Base-by-base conservation (phyloP, 2,797 vertebrate species). In the Hephaestus fuliginosus region DNA sequence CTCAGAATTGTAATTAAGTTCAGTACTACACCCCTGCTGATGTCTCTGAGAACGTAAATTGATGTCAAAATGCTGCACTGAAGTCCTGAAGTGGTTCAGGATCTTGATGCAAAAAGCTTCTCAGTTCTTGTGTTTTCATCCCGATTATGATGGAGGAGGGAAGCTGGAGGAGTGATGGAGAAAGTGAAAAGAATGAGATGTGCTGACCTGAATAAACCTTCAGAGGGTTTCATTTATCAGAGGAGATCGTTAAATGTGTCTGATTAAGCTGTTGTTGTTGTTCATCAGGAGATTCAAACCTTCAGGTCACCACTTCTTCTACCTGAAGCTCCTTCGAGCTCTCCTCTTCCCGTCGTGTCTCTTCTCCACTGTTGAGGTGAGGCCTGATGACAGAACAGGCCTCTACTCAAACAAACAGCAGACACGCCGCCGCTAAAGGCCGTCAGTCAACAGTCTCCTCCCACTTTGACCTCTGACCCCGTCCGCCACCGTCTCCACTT, bases 381-480 rank as follows among this genome's bases (percentile, higher is more conserved):
- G 69, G 72, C 75, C 61, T 36, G 88, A 87, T 89, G 90, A 88
- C 92, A 93, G 84, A 44, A 58, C 73, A 20, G 70, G 81, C 86
- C 83, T 82, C 76, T 76, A 77, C 83, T 85, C 91, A 91, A 92
- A 92, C 89, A 93, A 90, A 91, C 87, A 84, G 86, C 89, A 93
- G 93, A 91, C 91, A 87, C 76, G 52, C 79, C 62, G 81, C 90
- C 77, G 83, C 88, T 81, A 87, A 84, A 81, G 72, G 64, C 88
- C 8, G 78, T 92, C 92, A 92, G 51, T 93, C 91, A 93, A 63
- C 89, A 75, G 86, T 18, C 86, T 66, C 90, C 88, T 58, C 88
- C 86, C 69, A 66, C 62, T 39, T 3, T 70, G 73, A 89, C 86
- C 89, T 46, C 64, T 82, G 82, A 90, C 79, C 85, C 57, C 1